Evolutionary conservation across 2,113 vertebrate genomes (phyloP).

Genomic region (Microcebus jonahi): DNA sequence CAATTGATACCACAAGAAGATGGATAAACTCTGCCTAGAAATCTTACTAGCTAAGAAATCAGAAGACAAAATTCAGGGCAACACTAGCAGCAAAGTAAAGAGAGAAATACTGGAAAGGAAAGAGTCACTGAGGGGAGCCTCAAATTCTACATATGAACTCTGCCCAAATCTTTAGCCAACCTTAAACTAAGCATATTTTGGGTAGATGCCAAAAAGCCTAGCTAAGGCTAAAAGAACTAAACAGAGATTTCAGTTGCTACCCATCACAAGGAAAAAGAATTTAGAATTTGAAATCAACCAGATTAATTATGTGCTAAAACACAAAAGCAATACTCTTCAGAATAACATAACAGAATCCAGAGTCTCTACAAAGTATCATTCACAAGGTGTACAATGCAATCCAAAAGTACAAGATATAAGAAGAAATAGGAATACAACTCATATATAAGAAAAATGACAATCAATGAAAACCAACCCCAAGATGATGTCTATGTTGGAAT

Average conservation of each 20-base stretch:
- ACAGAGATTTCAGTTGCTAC: background rate
- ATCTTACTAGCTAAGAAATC: background rate
- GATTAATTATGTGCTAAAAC: background rate
- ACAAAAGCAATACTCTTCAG: background rate
- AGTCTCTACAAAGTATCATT: background rate
- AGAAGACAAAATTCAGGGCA: conserved; percentile 16
- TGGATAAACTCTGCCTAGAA: background rate
- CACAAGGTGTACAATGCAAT: background rate
- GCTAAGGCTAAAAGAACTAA: background rate
- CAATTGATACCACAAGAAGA: background rate
- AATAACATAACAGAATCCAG: conserved; percentile 20
- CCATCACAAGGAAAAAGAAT: background rate
- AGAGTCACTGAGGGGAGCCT: background rate
- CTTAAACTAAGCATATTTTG: background rate
- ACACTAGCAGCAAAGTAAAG: background rate
- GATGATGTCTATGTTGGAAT: background rate
- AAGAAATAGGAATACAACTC: background rate
- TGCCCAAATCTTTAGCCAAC: background rate
- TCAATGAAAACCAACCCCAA: background rate
- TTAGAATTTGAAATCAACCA: background rate
- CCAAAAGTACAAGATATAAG: background rate
- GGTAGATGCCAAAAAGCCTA: background rate
- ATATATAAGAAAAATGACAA: background rate
- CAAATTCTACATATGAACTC: background rate
- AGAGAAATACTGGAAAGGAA: background rate